These are phyloP conservation scores for Theocolax elegans DNA, from an alignment of 1,140 invertebrate genomes.

Conservation along the genomic window DNA sequence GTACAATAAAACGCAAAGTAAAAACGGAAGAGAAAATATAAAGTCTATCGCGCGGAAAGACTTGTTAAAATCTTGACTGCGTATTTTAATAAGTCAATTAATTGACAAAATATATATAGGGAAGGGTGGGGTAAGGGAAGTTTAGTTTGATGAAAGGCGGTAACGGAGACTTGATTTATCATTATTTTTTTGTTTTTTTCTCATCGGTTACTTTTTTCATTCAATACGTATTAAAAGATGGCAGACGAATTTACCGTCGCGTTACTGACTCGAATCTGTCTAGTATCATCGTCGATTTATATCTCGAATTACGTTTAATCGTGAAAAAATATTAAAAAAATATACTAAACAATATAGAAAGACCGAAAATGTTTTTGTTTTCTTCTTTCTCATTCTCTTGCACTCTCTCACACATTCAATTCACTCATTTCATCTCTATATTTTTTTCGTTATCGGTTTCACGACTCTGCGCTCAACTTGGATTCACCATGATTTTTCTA, in stretches of 20 bases:
- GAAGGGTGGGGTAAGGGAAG: neutral
- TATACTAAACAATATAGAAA: constrained; percentile 17
- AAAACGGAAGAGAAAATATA: neutral
- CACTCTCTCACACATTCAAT: neutral
- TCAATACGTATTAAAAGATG: constrained; percentile 32
- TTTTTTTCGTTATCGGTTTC: neutral
- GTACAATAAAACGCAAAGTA: neutral
- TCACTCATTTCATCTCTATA: neutral
- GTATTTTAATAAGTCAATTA: too few relatives aligned
- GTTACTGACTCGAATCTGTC: neutral
- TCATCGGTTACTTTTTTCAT: neutral
- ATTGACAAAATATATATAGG: too few relatives aligned
- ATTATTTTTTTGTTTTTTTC: neutral
- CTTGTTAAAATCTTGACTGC: neutral
- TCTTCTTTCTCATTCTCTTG: neutral
- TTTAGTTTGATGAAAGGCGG: neutral
- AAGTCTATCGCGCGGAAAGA: neutral
- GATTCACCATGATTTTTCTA: neutral
- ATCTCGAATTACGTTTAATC: constrained; percentile 7
- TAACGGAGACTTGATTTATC: neutral
- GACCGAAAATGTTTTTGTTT: neutral
- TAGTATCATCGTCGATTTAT: neutral
- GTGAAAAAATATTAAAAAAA: constrained; percentile 28
- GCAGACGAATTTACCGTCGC: constrained; percentile 5
- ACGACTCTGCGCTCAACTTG: neutral